A percentile compares a stretch with the other conserved stretches of the same genome.
Conservation (phyloP, 2,113 vertebrate genomes). For the Strix aluco region DNA sequence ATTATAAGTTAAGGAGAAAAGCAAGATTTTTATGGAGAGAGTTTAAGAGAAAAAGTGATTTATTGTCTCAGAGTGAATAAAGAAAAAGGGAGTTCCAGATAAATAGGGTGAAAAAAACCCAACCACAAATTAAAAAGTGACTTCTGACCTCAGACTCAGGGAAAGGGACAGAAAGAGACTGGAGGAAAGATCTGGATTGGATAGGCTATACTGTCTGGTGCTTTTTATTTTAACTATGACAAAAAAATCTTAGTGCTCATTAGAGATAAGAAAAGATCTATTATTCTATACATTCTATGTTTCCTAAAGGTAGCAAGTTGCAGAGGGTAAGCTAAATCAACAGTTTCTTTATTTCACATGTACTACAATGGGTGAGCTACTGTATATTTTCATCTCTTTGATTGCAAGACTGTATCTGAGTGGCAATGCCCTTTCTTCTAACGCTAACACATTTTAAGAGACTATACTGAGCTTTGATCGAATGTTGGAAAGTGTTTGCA, state of each 20-base stretch:
- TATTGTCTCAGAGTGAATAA: constrained; percentile 19
- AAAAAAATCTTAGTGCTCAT: background rate
- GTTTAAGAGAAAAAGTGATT: constrained; percentile 5
- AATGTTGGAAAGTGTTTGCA: background rate
- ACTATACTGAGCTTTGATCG: background rate
- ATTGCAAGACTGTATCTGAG: background rate
- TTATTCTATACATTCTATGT: background rate
- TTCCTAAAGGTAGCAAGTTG: background rate
- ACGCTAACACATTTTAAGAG: background rate
- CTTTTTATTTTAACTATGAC: background rate
- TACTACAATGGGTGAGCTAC: background rate
- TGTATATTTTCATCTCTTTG: constrained; percentile 23
- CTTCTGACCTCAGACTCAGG: background rate
- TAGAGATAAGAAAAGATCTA: background rate
- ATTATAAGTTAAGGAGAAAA: constrained; percentile 52
- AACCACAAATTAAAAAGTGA: constrained; percentile 3
- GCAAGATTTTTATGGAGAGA: background rate
- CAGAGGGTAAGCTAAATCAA: background rate
- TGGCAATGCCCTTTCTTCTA: background rate
- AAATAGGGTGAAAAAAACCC: background rate
- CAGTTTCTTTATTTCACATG: background rate
- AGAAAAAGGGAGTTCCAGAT: constrained; percentile 4
- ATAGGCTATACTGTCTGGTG: background rate
- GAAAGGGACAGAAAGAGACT: background rate
- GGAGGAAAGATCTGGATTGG: background rate